phyloP scores from a whole-genome alignment of 1,140 invertebrate species.

The Centruroides sculpturatus region DNA sequence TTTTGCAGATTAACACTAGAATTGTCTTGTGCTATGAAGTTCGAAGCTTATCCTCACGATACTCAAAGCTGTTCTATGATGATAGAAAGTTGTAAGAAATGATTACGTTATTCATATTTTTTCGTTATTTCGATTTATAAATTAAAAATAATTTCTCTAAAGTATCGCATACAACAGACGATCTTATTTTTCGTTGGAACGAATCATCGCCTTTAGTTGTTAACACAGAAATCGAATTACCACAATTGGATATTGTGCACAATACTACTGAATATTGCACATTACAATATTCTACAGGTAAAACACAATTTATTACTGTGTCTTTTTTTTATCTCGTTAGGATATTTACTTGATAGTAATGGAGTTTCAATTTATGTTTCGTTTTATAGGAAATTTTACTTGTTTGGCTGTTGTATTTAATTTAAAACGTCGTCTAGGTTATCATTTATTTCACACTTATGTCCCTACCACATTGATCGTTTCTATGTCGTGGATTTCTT shows the following conservation, averaged over 20 bases:
- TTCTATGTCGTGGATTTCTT: conserved; percentile 48
- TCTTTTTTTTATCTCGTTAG: too few species aligned
- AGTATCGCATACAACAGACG: conserved; percentile 32
- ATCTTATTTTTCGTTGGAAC: conserved; percentile 31
- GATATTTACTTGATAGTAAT: too few species aligned
- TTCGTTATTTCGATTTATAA: too few species aligned
- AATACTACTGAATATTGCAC: conserved; percentile 28
- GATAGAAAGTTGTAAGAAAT: conserved; percentile 27
- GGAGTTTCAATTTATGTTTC: neutral
- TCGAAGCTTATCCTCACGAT: conserved; percentile 66
- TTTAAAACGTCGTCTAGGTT: conserved; percentile 56
- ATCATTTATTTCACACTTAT: conserved; percentile 44
- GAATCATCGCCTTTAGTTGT: conserved; percentile 27
- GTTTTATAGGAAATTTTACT: conserved; percentile 59
- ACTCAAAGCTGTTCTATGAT: conserved; percentile 27
- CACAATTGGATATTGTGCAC: conserved; percentile 27
- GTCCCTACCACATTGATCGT: conserved; percentile 49
- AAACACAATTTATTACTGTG: neutral
- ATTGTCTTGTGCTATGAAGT: conserved; percentile 82
- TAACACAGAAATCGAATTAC: conserved; percentile 28
- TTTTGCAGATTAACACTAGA: conserved; percentile 62
- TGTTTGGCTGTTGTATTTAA: conserved; percentile 75
- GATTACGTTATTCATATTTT: conserved; percentile 3
- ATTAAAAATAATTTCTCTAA: conserved; percentile 6
- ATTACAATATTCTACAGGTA: conserved; percentile 29